phyloP scores from a whole-genome alignment of 2,113 vertebrate species.

The Anthoscopus minutus region DNA sequence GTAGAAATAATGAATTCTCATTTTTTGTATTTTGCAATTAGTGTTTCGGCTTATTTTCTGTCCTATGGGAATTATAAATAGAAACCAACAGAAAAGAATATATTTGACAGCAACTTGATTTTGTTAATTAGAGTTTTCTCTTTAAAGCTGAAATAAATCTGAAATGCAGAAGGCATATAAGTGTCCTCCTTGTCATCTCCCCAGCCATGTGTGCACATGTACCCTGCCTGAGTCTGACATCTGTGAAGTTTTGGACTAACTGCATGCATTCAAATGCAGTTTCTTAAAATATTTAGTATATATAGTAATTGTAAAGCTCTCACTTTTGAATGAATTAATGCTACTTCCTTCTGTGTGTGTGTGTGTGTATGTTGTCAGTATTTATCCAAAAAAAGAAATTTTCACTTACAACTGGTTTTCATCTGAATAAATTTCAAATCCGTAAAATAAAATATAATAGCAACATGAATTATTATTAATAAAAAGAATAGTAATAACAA shows the following conservation, averaged over 20 bases:
- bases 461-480: not conserved
- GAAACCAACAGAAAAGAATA: not conserved
- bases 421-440: not conserved
- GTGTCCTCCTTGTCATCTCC: rapidly evolving
- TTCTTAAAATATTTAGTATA: not conserved
- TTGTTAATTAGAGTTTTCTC: not conserved
- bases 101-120: not conserved
- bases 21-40: not conserved
- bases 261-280: not conserved
- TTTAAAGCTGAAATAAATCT: not conserved
- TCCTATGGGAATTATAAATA: not conserved
- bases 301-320: not conserved
- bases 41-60: not conserved
- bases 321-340: not conserved
- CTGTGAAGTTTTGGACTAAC: not conserved
- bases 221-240: not conserved
- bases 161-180: not conserved
- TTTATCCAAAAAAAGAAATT: not conserved
- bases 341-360: not conserved
- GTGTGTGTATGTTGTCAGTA: not conserved
- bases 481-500: not conserved
- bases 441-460: not conserved
- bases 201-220: rapidly evolving
- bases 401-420: not conserved
- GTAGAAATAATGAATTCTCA: not conserved